phyloP scores from a whole-genome alignment of 2,797 vertebrate species.

The Chaenodraco wilsoni region DNA sequence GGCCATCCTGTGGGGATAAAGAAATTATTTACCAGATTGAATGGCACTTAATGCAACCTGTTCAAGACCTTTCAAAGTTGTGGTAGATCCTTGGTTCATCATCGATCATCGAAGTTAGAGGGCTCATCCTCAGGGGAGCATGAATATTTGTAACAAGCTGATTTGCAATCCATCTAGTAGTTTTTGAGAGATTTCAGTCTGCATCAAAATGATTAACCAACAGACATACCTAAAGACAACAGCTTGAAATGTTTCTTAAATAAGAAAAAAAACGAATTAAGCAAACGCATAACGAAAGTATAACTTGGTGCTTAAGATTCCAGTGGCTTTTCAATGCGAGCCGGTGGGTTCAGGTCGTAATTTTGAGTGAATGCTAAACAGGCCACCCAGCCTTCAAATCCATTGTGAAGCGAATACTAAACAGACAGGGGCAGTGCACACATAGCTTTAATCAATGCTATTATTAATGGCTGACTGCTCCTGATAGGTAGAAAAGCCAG shows the following conservation, averaged over 20 bases:
- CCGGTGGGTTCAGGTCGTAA: slow-evolving; percentile 4
- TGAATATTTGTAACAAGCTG: background rate
- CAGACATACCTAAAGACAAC: background rate
- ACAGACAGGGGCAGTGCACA: slow-evolving; percentile 21
- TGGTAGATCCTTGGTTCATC: no score
- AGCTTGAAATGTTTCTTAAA: background rate
- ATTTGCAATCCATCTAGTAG: no score
- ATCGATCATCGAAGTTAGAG: background rate
- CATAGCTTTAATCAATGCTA: slow-evolving; percentile 65
- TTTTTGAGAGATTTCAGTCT: background rate
- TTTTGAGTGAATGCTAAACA: slow-evolving; percentile 33
- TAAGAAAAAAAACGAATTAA: background rate
- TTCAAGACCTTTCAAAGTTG: background rate
- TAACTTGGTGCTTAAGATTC: background rate
- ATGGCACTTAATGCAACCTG: background rate
- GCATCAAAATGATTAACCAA: background rate
- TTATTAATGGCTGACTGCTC: slow-evolving; percentile 67
- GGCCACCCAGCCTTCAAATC: slow-evolving; percentile 24
- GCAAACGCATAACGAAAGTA: slow-evolving; percentile 1
- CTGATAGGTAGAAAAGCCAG: slow-evolving; percentile 44
- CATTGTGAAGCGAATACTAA: slow-evolving; percentile 46
- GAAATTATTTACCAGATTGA: background rate
- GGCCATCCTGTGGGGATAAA: background rate
- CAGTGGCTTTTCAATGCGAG: slow-evolving; percentile 3
- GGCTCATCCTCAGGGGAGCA: background rate